Evolutionary conservation across 2,888 invertebrate species (phyloP), one percentile per base, ranked within the genome.

Genomic region (Steinernema carpocapsae): DNA sequence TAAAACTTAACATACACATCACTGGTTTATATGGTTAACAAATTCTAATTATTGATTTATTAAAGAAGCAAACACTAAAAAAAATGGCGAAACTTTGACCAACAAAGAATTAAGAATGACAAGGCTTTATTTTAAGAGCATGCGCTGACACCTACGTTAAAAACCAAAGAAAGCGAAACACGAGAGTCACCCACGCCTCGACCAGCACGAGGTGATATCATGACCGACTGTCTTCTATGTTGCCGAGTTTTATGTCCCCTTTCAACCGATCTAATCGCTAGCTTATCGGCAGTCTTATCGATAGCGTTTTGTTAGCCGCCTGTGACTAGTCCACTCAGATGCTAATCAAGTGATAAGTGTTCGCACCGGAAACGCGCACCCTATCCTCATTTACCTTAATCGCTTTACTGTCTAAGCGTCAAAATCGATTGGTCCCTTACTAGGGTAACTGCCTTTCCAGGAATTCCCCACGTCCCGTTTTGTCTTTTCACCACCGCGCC

Each of bases 401-500:
- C 43, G 7, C 43, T 12, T 12, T 14, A 43, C 43, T 43, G 43
- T 43, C 7, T 14, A 43, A 12, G 43, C 43, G 43, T 43, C 3
- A 14, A 48, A 64, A 64, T 32, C 19, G 64, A 64, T 64, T 17
- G 64, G 64, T 64, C 64, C 64, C 64, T 26, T 32, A 64, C 29
- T 64, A 17, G 29, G 64, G 64, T 10, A 32, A 64, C 32, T 29
- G 64, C 32, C 64, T 29, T 52, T 22, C 24, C 10, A 10, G 52
- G 52, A 52, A 52, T 52, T 52, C 14, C 32, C 32, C 14, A 32
- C 64, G 64, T 64, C 64, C 64, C 29, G 64, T 64, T 64, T 64
- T 64, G 64, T 64, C 64, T 64, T 64, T 64, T 64, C 64, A 32
- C 10, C 48, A 14, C 26, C 64, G 64, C 64, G 48, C 26, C 64